Evolutionary conservation across 2,113 vertebrate genomes (phyloP).

Genomic region (Scatophagus argus): DNA sequence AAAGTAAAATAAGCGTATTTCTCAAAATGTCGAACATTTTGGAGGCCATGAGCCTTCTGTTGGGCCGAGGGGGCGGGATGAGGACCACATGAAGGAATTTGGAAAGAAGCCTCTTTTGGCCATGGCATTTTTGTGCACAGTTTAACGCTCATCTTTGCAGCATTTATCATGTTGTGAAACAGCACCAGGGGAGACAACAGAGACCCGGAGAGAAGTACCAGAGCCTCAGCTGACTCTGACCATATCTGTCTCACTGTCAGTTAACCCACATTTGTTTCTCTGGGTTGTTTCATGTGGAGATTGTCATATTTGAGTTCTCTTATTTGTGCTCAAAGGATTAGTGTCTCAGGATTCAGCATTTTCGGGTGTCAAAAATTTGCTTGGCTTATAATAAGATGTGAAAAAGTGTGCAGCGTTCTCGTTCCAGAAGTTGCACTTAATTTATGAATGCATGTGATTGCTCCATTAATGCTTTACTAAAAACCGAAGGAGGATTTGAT

Average conservation of each 20-base stretch:
- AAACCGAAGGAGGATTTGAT: slow-evolving; percentile 37
- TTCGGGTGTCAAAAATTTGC: slow-evolving; percentile 11
- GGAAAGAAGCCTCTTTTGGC: slow-evolving; percentile 2
- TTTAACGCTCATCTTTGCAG: slow-evolving; percentile 32
- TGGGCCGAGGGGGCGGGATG: neutral
- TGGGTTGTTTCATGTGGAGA: neutral
- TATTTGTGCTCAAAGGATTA: neutral
- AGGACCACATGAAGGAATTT: slow-evolving; percentile 15
- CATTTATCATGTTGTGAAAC: slow-evolving; percentile 59
- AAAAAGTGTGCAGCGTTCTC: slow-evolving; percentile 6
- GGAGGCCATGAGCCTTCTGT: neutral
- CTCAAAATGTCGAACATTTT: neutral
- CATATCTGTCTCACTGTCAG: slow-evolving; percentile 36
- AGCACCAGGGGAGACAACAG: slow-evolving; percentile 28
- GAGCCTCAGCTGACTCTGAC: slow-evolving; percentile 9
- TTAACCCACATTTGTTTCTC: neutral
- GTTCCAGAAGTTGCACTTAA: slow-evolving; percentile 21
- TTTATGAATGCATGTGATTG: slow-evolving; percentile 30
- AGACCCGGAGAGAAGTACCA: slow-evolving; percentile 25
- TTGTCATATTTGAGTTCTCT: neutral
- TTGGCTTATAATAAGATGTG: slow-evolving; percentile 21
- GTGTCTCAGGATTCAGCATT: neutral
- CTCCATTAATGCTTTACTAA: slow-evolving; percentile 29
- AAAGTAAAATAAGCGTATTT: neutral
- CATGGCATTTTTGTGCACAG: slow-evolving; percentile 21